Evolutionary conservation across 2,797 vertebrate species (phyloP).

Genomic region (Vipera latastei): DNA sequence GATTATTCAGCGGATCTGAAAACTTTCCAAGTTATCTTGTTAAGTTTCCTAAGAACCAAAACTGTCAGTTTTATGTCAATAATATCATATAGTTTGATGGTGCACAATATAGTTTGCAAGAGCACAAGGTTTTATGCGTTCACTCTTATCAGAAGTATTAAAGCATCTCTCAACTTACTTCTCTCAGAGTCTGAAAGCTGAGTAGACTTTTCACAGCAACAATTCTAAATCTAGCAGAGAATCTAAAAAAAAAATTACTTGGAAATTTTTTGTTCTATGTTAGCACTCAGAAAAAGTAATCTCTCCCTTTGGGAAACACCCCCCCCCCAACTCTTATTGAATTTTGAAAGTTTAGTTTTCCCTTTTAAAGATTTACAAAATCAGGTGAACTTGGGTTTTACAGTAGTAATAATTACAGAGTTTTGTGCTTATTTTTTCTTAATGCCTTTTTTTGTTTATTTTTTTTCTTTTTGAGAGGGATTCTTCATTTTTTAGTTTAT

Average conservation of each 20-base stretch:
- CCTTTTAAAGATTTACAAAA: background rate
- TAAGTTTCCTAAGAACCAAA: constrained; percentile 22
- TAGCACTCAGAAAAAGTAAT: background rate
- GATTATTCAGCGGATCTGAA: background rate
- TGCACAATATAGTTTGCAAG: background rate
- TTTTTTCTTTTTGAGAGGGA: background rate
- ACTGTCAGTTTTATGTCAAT: background rate
- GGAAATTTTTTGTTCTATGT: background rate
- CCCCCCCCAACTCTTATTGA: background rate
- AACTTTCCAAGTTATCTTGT: background rate
- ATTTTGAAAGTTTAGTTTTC: background rate
- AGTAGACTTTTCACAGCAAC: background rate
- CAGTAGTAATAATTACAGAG: background rate
- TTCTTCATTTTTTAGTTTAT: background rate
- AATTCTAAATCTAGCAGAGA: background rate
- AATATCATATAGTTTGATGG: background rate
- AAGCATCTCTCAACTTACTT: constrained; percentile 1
- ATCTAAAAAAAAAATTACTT: background rate
- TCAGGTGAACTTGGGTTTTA: background rate
- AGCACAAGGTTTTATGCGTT: background rate
- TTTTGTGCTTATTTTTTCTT: background rate
- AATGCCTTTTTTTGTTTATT: background rate
- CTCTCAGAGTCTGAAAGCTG: background rate
- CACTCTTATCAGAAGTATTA: background rate
- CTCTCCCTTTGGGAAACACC: background rate